Evolutionary conservation across 1,140 invertebrate species (phyloP), one percentile per base, ranked within the genome.

Genomic region (Lysiphlebus fabarum): DNA sequence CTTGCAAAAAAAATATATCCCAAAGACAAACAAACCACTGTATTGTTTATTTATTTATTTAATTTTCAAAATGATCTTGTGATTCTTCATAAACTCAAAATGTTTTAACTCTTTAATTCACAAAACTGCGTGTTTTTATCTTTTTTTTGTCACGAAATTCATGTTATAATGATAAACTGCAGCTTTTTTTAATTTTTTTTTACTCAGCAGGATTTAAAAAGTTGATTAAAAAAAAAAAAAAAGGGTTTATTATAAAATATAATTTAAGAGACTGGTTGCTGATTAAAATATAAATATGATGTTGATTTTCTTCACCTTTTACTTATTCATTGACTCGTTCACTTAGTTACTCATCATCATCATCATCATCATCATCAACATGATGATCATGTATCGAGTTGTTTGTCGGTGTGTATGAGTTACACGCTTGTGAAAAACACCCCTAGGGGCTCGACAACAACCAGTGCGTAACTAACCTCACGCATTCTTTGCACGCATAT

Each of bases 401-500:
- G 34, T 12, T 53, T 55, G 56, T 55, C 65, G 67, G 17, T 17
- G 17, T 17, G 17, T 66, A 62, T 69, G 68, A 66, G 65, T 70
- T 70, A 65, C 67, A 68, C 65, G 67, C 56, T 65, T 66, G 63
- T 61, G 69, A 71, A 17, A 17, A 64, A 76, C 67, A 72, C 69
- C 72, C 73, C 68, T 67, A 68, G 65, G 63, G 68, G 71, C 67
- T 44, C 53, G 49, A 49, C 66, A 66, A 63, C 67, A 74, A 76
- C 70, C 72, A 68, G 69, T 70, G 75, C 75, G 72, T 77, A 76
- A 77, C 75, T 76, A 77, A 77, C 70, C 74, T 76, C 70, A 71
- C 71, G 72, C 70, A 75, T 70, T 68, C 70, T 71, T 71, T 41
- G 53, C 71, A 70, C 69, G 69, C 70, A 71, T 74, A 69, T 51